Conservation (phyloP, 2,888 invertebrate species). For the Thecocarcelia acutangulata region DNA sequence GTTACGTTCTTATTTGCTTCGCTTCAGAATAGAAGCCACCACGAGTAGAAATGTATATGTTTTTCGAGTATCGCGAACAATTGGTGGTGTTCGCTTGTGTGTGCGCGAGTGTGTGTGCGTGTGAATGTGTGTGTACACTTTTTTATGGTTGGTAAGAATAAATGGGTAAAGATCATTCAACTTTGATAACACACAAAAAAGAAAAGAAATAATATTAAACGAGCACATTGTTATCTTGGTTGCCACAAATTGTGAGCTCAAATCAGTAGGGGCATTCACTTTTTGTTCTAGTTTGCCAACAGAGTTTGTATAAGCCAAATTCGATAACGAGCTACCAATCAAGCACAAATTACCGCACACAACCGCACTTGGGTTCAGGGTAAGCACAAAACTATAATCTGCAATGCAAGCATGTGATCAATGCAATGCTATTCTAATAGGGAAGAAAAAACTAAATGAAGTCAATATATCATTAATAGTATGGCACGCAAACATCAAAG, state of each 20-base stretch:
- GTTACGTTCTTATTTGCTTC: slow-evolving; percentile 43
- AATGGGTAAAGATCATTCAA: slow-evolving; percentile 54
- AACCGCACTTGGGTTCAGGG: too few species aligned
- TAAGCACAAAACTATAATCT: too few species aligned
- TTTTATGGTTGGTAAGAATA: slow-evolving; percentile 43
- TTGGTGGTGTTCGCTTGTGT: slow-evolving; percentile 38
- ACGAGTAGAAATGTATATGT: not conserved
- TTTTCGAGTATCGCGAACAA: slow-evolving; percentile 51
- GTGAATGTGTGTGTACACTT: too few species aligned
- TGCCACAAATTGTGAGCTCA: not conserved
- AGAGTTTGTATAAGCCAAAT: not conserved
- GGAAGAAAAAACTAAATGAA: too few species aligned
- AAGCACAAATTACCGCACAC: too few species aligned
- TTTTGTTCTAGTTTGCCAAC: not conserved
- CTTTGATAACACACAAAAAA: slow-evolving; percentile 50
- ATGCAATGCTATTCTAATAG: too few species aligned
- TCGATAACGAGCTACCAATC: too few species aligned
- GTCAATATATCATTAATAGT: too few species aligned
- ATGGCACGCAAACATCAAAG: too few species aligned
- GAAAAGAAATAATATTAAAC: slow-evolving; percentile 18
- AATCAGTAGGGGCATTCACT: slow-evolving; percentile 32
- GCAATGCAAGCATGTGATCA: too few species aligned
- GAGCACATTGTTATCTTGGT: slow-evolving; percentile 20
- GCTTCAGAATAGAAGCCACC: slow-evolving; percentile 27
- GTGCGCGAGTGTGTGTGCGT: not conserved